A percentile compares a stretch with the other conserved stretches of the same genome.
Conservation (phyloP, 1,140 invertebrate genomes). For the Atta texana region DNA sequence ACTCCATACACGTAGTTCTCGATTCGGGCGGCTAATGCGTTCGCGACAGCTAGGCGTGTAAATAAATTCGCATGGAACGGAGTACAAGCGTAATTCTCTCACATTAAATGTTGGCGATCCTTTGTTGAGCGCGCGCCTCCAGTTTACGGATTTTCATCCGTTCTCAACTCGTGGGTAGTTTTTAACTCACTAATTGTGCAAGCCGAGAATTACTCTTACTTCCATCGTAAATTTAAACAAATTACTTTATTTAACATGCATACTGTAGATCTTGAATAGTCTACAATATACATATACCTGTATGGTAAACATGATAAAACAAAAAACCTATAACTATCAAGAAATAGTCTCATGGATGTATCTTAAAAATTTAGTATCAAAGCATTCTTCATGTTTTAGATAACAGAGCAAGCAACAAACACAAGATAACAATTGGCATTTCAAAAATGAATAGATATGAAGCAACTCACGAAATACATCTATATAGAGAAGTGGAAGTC, state of each 20-base stretch:
- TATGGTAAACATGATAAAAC: background rate
- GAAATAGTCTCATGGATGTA: background rate
- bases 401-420: background rate
- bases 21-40: constrained; percentile 53
- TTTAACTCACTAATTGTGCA: constrained; percentile 58
- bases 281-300: too few relatives aligned
- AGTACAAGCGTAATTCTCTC: constrained; percentile 58
- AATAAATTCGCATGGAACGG: constrained; percentile 48
- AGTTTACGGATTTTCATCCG: constrained; percentile 42
- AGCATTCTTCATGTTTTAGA: background rate
- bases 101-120: constrained; percentile 59
- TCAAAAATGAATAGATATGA: too few relatives aligned
- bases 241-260: constrained; percentile 52
- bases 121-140: constrained; percentile 41
- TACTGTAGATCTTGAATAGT: background rate
- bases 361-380: background rate
- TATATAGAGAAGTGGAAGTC: too few relatives aligned
- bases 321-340: background rate
- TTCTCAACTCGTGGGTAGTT: constrained; percentile 30
- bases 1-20: constrained; percentile 59
- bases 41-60: constrained; percentile 53
- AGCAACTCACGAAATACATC: too few relatives aligned
- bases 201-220: constrained; percentile 50
- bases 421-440: too few relatives aligned
- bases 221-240: constrained; percentile 37